Percentiles rank a stretch among this genome's conserved stretches.
phyloP scores from a whole-genome alignment of 2,888 invertebrate genomes.

The Eristalis arbustorum region DNA sequence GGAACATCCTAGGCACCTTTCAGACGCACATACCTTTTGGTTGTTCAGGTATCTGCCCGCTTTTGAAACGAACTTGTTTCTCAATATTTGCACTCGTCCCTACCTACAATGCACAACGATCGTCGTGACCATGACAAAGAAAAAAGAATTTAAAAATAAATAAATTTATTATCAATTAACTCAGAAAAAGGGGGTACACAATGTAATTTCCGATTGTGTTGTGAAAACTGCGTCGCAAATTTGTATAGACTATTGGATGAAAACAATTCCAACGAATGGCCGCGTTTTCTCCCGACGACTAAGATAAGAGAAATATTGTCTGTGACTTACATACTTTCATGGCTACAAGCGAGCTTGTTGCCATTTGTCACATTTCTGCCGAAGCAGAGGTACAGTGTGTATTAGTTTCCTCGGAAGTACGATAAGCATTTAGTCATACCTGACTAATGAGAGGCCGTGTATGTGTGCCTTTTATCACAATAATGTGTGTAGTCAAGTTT shows the following conservation, averaged over 20 bases:
- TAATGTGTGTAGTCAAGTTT: background rate
- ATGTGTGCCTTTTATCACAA: background rate
- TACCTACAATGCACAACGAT: background rate
- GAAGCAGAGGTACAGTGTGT: background rate
- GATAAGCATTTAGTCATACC: background rate
- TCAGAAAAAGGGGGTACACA: background rate
- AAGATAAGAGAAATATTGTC: background rate
- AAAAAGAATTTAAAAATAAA: background rate
- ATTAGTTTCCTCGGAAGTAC: background rate
- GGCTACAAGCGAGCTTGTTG: background rate
- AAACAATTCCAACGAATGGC: background rate
- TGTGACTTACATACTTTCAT: background rate
- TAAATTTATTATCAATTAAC: background rate
- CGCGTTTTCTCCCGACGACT: background rate
- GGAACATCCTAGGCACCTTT: slow-evolving; percentile 7
- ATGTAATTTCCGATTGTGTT: background rate
- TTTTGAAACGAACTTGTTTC: background rate
- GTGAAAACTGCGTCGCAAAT: background rate
- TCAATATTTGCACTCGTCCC: background rate
- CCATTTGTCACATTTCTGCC: background rate
- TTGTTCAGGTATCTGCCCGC: slow-evolving; percentile 16
- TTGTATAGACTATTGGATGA: background rate
- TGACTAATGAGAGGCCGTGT: background rate
- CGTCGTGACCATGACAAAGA: background rate
- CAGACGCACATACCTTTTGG: slow-evolving; percentile 23